Conservation (phyloP, 2,797 vertebrate genomes). For the Urosaurus nigricauda region DNA sequence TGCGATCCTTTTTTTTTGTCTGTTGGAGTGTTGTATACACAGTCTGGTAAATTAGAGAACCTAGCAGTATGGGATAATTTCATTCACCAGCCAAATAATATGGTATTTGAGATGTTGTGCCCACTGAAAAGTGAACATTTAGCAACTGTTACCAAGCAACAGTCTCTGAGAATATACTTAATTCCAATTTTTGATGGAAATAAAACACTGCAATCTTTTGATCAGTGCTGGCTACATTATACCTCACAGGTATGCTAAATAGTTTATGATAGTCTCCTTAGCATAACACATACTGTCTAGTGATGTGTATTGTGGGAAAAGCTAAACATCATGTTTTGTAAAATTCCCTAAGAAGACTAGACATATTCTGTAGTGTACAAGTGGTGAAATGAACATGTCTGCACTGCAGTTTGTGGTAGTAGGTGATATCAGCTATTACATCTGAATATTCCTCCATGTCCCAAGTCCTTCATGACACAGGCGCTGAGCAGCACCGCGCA, state of each 20-base stretch:
- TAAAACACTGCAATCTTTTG: not conserved
- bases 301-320: not conserved
- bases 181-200: constrained; percentile 29
- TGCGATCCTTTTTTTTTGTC: not conserved
- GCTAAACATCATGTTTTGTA: not conserved
- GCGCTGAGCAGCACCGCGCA: too few species aligned
- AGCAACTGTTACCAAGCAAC: constrained; percentile 17
- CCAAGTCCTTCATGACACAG: not conserved
- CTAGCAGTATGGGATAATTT: constrained; percentile 13
- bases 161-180: not conserved
- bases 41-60: not conserved
- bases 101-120: not conserved
- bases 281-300: not conserved
- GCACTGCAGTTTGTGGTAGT: not conserved
- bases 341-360: not conserved
- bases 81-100: not conserved
- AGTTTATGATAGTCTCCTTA: constrained; percentile 1
- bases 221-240: not conserved
- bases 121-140: constrained; percentile 16
- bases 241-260: not conserved
- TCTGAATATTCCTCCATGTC: not conserved
- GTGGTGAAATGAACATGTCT: not conserved
- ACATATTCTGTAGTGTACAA: not conserved
- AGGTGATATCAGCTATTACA: not conserved
- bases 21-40: not conserved